These are phyloP conservation scores for Gymnothorax reevesii DNA, from an alignment of 2,797 vertebrate species.

Conservation along the genomic window DNA sequence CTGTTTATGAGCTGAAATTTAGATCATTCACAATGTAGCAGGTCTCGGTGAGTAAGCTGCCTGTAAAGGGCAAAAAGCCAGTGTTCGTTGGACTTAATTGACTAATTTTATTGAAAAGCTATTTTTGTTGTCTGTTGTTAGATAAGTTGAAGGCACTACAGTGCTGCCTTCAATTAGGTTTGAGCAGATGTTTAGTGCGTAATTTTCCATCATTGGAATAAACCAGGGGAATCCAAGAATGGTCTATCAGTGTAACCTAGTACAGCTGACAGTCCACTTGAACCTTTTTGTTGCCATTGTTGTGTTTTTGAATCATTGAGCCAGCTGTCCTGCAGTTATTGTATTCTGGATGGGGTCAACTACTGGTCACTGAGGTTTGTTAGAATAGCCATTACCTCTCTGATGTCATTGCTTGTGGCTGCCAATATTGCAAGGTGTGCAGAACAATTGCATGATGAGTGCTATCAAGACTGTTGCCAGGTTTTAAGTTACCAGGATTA, in stretches of 20 bases:
- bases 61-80: background rate
- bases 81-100: background rate
- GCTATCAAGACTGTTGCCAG: background rate
- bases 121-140: background rate
- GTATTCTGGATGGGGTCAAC: background rate
- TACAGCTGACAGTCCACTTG: background rate
- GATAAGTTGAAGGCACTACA: background rate
- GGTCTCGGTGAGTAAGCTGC: background rate
- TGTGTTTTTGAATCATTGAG: background rate
- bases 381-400: constrained; percentile 17
- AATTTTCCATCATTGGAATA: background rate
- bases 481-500: constrained; percentile 11
- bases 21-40: background rate
- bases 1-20: background rate
- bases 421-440: background rate
- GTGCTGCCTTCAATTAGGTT: background rate
- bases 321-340: constrained; percentile 9
- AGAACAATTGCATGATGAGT: background rate
- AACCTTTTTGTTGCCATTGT: background rate
- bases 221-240: background rate
- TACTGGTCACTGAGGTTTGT: constrained; percentile 5
- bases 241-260: background rate
- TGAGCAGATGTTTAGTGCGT: background rate
- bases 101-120: background rate
- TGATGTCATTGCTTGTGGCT: constrained; percentile 16